Conservation (phyloP, 30 jellyfish, hydroid and myxozoan genomes). For the Aurelia sp. region DNA sequence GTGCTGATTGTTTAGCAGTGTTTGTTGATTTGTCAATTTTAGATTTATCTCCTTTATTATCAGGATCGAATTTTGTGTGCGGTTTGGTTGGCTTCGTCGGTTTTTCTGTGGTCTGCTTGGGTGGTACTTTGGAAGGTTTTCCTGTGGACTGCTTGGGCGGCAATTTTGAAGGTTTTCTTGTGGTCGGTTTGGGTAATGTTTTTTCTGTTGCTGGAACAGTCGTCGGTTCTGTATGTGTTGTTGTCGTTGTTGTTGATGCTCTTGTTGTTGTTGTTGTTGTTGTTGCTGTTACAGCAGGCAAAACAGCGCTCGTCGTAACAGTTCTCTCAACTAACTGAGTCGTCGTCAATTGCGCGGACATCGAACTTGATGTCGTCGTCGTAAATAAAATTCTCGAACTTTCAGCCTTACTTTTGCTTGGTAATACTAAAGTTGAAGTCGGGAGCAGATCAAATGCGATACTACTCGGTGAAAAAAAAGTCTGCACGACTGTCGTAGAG, state of each 20-base stretch:
- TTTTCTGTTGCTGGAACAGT: not conserved
- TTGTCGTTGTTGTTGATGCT: not conserved
- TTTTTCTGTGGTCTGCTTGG: not conserved
- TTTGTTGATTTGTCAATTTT: not conserved
- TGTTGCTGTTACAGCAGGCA: conserved; percentile 24
- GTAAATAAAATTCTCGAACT: not conserved
- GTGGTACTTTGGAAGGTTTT: not conserved
- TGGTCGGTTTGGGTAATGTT: not conserved
- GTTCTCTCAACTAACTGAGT: not conserved
- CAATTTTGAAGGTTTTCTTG: not conserved
- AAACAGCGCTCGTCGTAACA: not conserved
- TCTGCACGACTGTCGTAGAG: not conserved
- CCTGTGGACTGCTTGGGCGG: not conserved
- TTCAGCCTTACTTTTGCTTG: not conserved
- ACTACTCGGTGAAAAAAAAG: not conserved
- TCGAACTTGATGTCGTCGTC: not conserved
- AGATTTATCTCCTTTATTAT: not conserved
- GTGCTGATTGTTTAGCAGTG: conserved; percentile 15
- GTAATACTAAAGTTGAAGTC: not conserved
- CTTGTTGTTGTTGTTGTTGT: not conserved
- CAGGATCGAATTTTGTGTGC: not conserved
- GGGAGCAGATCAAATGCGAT: not conserved
- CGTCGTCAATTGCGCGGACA: conserved; percentile 1
- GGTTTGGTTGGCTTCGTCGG: not conserved
- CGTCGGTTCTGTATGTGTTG: not conserved